These are phyloP conservation scores for Ranitomeya imitator DNA, from an alignment of 2,113 vertebrate species.

Conservation along the genomic window DNA sequence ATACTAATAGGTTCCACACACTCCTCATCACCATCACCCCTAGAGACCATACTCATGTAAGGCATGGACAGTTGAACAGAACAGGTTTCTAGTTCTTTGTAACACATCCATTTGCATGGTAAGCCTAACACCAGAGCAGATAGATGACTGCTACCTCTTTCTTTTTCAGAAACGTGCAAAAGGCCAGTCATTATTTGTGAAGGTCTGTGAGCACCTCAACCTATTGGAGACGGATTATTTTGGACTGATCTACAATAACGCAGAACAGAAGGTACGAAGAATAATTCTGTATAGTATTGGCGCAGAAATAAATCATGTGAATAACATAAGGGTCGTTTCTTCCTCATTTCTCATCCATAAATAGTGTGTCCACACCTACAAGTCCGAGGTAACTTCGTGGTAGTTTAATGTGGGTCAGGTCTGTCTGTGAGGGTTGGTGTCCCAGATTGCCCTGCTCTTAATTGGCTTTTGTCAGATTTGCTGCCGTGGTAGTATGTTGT, in stretches of 20 bases:
- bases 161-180: slow-evolving; percentile 78
- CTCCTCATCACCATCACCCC: no score
- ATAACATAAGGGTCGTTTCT: not conserved
- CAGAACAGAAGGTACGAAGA: slow-evolving; percentile 80
- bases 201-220: slow-evolving; percentile 84
- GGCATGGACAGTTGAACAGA: no score
- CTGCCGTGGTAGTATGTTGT: not conserved
- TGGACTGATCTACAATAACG: slow-evolving; percentile 73
- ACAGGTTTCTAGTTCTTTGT: no score
- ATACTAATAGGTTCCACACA: no score
- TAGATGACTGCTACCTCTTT: not conserved
- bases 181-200: slow-evolving; percentile 79
- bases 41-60: no score
- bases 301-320: not conserved
- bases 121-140: no score
- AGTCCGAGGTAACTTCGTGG: not conserved
- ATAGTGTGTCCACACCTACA: not conserved
- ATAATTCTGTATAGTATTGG: not conserved
- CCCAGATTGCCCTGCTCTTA: slow-evolving; percentile 2
- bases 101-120: no score
- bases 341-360: not conserved
- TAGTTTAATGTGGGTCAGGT: not conserved
- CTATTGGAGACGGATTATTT: slow-evolving; percentile 88
- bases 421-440: not conserved
- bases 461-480: slow-evolving; percentile 15